Evolutionary conservation across 2,797 vertebrate species (phyloP).

Genomic region (Myoxocephalus aenaeus): DNA sequence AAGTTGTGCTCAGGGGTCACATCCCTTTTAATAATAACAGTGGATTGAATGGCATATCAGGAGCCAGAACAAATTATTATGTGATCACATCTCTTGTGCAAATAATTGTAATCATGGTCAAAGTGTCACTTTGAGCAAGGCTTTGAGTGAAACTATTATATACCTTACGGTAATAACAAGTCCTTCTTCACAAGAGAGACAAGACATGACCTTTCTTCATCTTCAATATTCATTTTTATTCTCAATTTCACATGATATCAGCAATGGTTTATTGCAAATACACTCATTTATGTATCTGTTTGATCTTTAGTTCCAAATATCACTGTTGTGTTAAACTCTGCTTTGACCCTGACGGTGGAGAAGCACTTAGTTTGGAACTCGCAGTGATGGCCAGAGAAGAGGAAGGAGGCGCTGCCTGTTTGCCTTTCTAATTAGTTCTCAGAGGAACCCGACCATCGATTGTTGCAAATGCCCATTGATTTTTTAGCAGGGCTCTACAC

Average conservation of each 20-base stretch:
- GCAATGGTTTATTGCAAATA: neutral
- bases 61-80: neutral
- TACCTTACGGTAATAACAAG: neutral
- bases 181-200: neutral
- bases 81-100: neutral
- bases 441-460: conserved; percentile 79
- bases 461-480: conserved; percentile 80
- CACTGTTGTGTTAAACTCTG: conserved; percentile 35
- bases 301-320: conserved; percentile 3
- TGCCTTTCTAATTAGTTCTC: conserved; percentile 84
- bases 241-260: neutral
- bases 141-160: neutral
- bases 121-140: neutral
- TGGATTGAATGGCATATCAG: neutral
- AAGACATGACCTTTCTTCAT: neutral
- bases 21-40: neutral
- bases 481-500: conserved; percentile 59
- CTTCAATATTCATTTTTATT: neutral
- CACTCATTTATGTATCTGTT: neutral
- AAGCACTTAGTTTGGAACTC: conserved; percentile 23
- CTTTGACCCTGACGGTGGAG: conserved; percentile 38
- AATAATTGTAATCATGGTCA: neutral
- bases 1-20: neutral
- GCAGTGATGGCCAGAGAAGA: conserved; percentile 27
- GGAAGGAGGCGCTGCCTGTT: conserved; percentile 59